Evolutionary conservation across 2,888 invertebrate species (phyloP).

Genomic region (Philereme vetulata): DNA sequence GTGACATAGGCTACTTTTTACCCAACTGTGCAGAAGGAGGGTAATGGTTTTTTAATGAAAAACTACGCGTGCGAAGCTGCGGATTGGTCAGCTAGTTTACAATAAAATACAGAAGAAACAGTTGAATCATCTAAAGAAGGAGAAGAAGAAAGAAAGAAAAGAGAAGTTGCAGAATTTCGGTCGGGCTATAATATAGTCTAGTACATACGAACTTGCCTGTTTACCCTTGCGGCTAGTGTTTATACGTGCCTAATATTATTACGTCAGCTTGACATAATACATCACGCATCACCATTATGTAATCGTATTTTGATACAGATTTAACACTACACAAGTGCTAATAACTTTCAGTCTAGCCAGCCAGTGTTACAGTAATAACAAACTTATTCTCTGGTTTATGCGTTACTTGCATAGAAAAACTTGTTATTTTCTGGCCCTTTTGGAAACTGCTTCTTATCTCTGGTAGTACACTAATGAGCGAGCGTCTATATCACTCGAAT

Average conservation of each 20-base stretch:
- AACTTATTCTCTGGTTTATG: slow-evolving; percentile 6
- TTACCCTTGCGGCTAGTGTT: not conserved
- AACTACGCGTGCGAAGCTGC: too few relatives aligned
- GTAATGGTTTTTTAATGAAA: too few relatives aligned
- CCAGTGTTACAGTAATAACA: not conserved
- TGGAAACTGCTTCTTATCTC: slow-evolving; percentile 9
- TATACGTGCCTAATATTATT: slow-evolving; percentile 25
- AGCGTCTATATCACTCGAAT: slow-evolving; percentile 41
- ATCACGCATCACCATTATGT: slow-evolving; percentile 33
- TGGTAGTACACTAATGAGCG: slow-evolving; percentile 27
- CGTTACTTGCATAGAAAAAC: not conserved
- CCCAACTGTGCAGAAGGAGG: too few relatives aligned
- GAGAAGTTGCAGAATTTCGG: too few relatives aligned
- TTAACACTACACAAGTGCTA: slow-evolving; percentile 42
- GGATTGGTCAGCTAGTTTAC: too few relatives aligned
- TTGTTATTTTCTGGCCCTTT: not conserved
- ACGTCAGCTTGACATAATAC: slow-evolving; percentile 22
- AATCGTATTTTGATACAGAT: slow-evolving; percentile 39
- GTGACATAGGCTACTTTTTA: too few relatives aligned
- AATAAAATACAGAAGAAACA: too few relatives aligned
- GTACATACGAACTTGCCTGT: not conserved
- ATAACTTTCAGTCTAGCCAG: slow-evolving; percentile 43
- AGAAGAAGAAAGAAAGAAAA: too few relatives aligned
- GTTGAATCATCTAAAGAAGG: too few relatives aligned
- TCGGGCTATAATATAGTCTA: too few relatives aligned